These are phyloP conservation scores for Rana temporaria DNA, from an alignment of 2,113 vertebrate genomes.

Conservation along the genomic window DNA sequence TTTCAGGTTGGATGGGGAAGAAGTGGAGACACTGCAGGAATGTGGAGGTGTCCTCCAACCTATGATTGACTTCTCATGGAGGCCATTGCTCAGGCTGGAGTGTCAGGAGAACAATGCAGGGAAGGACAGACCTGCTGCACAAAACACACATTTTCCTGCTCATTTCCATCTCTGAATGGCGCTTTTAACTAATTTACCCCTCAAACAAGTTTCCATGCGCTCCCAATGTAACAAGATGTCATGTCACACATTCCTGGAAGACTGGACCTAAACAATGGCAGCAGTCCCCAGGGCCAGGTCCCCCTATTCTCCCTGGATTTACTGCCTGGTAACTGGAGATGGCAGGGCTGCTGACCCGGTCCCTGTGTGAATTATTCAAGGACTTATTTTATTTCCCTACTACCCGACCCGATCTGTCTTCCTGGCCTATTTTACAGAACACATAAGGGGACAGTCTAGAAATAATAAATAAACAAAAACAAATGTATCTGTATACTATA, in stretches of 20 bases:
- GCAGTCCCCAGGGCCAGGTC: not conserved
- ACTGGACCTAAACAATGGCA: slow-evolving; percentile 14
- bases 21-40: slow-evolving; percentile 9
- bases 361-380: slow-evolving; percentile 27
- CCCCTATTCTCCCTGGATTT: not conserved
- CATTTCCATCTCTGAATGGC: slow-evolving; percentile 13
- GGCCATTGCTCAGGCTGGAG: slow-evolving; percentile 65
- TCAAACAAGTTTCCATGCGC: slow-evolving; percentile 20
- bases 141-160: slow-evolving; percentile 21
- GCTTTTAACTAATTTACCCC: slow-evolving; percentile 49
- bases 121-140: slow-evolving; percentile 26
- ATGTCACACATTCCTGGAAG: slow-evolving; percentile 26
- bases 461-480: too few relatives aligned
- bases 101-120: slow-evolving; percentile 59
- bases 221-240: slow-evolving; percentile 44
- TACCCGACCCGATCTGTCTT: not conserved
- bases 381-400: not conserved
- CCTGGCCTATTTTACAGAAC: not conserved
- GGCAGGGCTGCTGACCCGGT: not conserved
- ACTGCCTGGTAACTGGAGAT: slow-evolving; percentile 34
- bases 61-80: slow-evolving; percentile 63
- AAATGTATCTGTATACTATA: too few relatives aligned
- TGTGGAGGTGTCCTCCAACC: not conserved
- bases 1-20: not conserved
- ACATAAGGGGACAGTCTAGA: too few relatives aligned